Base-by-base conservation (phyloP, 2,113 vertebrate species). In the Pelobates fuscus region DNA sequence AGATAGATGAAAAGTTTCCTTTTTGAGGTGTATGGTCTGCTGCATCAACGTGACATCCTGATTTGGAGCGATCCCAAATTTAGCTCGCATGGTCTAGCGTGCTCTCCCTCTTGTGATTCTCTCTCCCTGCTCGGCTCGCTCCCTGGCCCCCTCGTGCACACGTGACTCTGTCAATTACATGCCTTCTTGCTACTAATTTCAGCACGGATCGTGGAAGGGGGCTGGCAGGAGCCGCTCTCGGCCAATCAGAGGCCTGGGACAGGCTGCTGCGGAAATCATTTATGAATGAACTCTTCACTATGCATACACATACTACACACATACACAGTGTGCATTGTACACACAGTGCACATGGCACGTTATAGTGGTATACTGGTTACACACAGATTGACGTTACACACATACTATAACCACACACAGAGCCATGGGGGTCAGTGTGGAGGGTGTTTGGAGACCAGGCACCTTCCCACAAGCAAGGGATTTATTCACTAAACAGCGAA, bases 121-220 rank as follows among this genome's bases (percentile, higher is more conserved):
- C 91, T 81, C 89, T 90, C 44, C 44, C 90, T 85, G 89, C 91
- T 92, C 88, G 88, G 84, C 87, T 81, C 85, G 80, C 88, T 87
- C 88, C 88, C 92, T 91, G 90, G 91, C 91, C 91, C 92, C 93
- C 90, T 85, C 49, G 88, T 86, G 89, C 93, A 90, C 96, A 98
- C 96, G 96, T 98, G 96, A 98, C 95, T 94, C 83, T 86, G 89
- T 91, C 94, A 95, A 95, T 97, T 94, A 95, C 94, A 93, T 91
- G 93, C 92, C 93, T 94, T 92, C 90, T 94, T 86, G 92, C 92
- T 89, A 86, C 93, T 94, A 93, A 94, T 95, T 94, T 93, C 91
- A 91, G 88, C 87, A 89, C 90, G 88, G 86, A 86, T 88, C 84
- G 82, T 86, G 82, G 81, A 87, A 14, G 44, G 85, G 91, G 87